phyloP scores from a whole-genome alignment of 2,888 invertebrate species.

The Anagyrus pseudococci region DNA sequence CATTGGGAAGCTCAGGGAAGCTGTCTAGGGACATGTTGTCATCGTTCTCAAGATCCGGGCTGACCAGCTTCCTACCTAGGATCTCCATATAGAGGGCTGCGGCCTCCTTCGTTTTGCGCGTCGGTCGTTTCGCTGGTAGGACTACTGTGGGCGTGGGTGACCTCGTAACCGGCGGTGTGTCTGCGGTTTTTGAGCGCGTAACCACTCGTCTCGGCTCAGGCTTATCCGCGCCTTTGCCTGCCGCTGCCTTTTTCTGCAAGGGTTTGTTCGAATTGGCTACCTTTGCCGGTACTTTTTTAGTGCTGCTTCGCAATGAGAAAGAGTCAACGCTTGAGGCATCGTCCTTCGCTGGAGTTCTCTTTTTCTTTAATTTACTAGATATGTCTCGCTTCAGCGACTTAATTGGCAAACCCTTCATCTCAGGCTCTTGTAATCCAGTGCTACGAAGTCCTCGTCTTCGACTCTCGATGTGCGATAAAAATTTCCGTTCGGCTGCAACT shows the following conservation, averaged over 20 bases:
- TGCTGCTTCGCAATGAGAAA: neutral
- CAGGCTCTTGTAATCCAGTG: conserved; percentile 38
- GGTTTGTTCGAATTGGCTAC: conserved; percentile 27
- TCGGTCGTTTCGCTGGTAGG: conserved; percentile 62
- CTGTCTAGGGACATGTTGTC: conserved; percentile 72
- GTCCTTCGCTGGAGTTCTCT: conserved; percentile 29
- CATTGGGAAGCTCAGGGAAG: conserved; percentile 73
- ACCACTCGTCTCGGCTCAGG: conserved; percentile 56
- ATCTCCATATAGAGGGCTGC: conserved; percentile 79
- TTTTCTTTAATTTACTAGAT: conserved; percentile 33
- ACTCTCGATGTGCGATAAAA: conserved; percentile 41
- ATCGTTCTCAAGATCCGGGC: conserved; percentile 69
- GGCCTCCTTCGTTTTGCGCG: conserved; percentile 77
- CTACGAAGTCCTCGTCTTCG: conserved; percentile 53
- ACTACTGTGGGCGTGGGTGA: conserved; percentile 30
- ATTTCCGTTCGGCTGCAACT: conserved; percentile 47
- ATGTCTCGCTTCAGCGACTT: conserved; percentile 14
- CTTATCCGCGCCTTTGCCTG: conserved; percentile 32
- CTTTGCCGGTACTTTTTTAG: neutral
- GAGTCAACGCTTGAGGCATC: neutral
- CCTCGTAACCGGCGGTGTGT: conserved; percentile 2
- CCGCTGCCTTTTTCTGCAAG: conserved; percentile 31
- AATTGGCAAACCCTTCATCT: conserved; percentile 20
- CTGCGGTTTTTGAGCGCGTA: conserved; percentile 50
- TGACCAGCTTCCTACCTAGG: conserved; percentile 72